Evolutionary conservation across 1,140 invertebrate species (phyloP), one percentile per base, ranked within the genome.

Genomic region (Drosophila punjabiensis): DNA sequence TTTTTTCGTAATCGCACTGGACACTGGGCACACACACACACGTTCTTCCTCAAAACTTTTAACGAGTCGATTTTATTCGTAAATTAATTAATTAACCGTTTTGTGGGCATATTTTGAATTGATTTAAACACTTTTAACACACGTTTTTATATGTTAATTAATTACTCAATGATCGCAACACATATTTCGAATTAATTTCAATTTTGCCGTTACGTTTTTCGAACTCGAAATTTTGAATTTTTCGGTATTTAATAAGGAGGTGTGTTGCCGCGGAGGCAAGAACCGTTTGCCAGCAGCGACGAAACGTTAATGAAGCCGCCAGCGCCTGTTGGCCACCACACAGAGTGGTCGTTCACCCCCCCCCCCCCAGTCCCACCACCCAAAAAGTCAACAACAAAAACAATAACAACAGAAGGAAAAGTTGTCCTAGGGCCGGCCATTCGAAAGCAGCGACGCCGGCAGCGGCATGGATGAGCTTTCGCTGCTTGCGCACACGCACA

Each of bases 211-310:
- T 70, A 52, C 32, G 5, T 59, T 65, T 70, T 41, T 39, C 53
- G 39, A 62, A 62, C 61, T 59, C 48, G 64, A 32, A 48, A 32
- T 86, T 59, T 56, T 48, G 14, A 33, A 59, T 28, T 55, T 65
- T 48, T 24, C 14, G 35, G 3, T 28, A 39, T 24, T 39, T 4
- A 56, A 16, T 24, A 4, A 39, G 14, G 0, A 28, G 20, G 9
- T 58, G 37, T 52, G 14, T 18, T 63, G 62, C 53, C 74, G 47
- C 70, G 63, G 43, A 68, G 47, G 33, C 55, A n/a, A 70, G 48
- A 90, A 90, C 86, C 85, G 82, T 73, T 76, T 76, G 55, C 69
- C 78, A 85, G 64, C 86, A 89, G 79, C 75, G 86, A 69, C 85
- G 75, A 88, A 83, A 77, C 76, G 85, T 70, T 70, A 90, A 89